Percentiles rank a stretch among this genome's conserved stretches.
These are phyloP conservation scores for Minunthozetes semirufus DNA, from an alignment of 2,888 invertebrate genomes.

Conservation along the genomic window DNA sequence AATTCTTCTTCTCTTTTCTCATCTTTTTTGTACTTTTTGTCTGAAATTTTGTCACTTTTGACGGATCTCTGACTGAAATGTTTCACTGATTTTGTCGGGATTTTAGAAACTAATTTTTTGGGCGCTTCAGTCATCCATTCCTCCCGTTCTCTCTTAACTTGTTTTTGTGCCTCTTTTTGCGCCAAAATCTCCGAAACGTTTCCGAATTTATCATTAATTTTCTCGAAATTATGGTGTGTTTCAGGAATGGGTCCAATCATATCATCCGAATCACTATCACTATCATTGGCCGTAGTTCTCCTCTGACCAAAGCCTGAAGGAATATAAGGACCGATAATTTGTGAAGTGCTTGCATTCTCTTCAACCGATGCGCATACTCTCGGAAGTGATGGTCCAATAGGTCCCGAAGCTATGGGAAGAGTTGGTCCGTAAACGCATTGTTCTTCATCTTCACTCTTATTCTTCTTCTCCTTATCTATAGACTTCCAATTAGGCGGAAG, in stretches of 20 bases:
- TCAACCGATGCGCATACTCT: too few species aligned
- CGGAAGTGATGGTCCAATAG: conserved; percentile 15
- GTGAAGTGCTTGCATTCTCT: neutral
- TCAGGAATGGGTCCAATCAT: conserved; percentile 32
- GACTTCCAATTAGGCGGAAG: neutral
- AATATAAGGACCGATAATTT: conserved; percentile 6
- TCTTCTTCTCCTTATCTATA: neutral
- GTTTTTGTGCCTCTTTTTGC: neutral
- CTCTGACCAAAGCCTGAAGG: neutral
- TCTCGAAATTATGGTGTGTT: conserved; percentile 23
- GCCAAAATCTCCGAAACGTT: neutral
- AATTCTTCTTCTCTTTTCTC: conserved; percentile 20
- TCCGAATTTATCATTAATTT: neutral
- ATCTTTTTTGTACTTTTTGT: conserved; percentile 6
- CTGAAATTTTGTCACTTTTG: neutral
- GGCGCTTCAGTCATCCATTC: conserved; percentile 35
- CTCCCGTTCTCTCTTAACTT: conserved; percentile 25
- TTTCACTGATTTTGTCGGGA: conserved; percentile 28
- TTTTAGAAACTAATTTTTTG: conserved; percentile 13
- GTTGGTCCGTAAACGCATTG: neutral
- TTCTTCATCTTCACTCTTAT: conserved; percentile 14
- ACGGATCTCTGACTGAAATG: conserved; percentile 33
- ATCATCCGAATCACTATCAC: conserved; percentile 26
- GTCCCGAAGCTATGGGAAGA: neutral
- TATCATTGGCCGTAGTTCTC: neutral